Percentiles rank a stretch among this genome's conserved stretches.
Evolutionary conservation across 2,113 vertebrate species (phyloP).

Genomic region (Carassius gibelio): DNA sequence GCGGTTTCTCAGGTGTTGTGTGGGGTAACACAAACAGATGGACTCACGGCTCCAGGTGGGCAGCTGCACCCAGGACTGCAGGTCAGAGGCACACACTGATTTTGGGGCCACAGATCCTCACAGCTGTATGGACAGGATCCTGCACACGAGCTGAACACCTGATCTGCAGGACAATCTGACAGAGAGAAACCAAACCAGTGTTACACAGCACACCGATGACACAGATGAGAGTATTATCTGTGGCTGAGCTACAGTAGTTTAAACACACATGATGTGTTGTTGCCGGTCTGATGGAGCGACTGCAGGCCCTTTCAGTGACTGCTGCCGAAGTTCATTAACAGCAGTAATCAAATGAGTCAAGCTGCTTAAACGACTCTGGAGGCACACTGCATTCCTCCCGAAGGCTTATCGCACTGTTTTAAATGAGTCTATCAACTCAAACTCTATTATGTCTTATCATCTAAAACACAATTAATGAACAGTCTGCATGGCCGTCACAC

Average conservation of each 20-base stretch:
- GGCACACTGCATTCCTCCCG: background rate
- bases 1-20: background rate
- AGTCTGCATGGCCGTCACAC: background rate
- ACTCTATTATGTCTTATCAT: constrained; percentile 12
- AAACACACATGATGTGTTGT: background rate
- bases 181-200: constrained; percentile 10
- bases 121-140: constrained; percentile 79
- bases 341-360: constrained; percentile 1
- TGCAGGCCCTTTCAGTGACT: background rate
- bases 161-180: constrained; percentile 78
- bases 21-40: background rate
- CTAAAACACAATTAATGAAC: constrained; percentile 29
- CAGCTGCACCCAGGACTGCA: constrained; percentile 73
- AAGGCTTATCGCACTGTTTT: constrained; percentile 31
- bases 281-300: background rate
- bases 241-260: background rate
- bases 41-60: constrained; percentile 74
- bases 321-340: constrained; percentile 10
- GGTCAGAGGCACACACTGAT: constrained; percentile 73
- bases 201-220: background rate
- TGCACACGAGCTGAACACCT: constrained; percentile 75
- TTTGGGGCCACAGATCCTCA: constrained; percentile 77
- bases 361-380: constrained; percentile 13
- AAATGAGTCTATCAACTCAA: constrained; percentile 36
- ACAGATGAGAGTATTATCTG: background rate